Conservation (phyloP, 2,797 vertebrate species). For the Hafferia zeledoni region DNA sequence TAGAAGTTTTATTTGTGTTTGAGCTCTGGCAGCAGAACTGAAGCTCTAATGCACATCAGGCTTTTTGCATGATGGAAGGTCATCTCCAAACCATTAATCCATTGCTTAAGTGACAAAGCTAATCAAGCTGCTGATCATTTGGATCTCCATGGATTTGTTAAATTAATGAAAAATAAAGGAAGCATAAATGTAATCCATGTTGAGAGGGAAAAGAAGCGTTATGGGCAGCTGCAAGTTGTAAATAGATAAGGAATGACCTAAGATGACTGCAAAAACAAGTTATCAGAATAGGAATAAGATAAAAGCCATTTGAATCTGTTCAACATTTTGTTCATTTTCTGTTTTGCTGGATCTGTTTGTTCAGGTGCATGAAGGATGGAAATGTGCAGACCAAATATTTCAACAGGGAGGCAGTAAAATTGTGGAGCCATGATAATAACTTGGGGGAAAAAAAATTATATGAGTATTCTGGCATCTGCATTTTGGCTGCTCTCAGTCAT, state of each 20-base stretch:
- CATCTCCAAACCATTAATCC: not conserved
- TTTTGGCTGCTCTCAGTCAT: not conserved
- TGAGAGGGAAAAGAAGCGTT: not conserved
- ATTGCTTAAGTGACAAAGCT: not conserved
- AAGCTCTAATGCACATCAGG: not conserved
- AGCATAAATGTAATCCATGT: not conserved
- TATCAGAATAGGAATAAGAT: not conserved
- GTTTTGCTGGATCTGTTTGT: not conserved
- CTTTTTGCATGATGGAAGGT: not conserved
- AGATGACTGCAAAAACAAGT: not conserved
- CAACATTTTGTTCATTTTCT: conserved; percentile 1
- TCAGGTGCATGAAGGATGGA: conserved; percentile 1
- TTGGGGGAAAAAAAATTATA: not conserved
- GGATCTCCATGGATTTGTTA: not conserved
- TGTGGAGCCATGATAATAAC: not conserved
- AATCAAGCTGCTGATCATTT: not conserved
- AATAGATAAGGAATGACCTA: not conserved
- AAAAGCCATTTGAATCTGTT: not conserved
- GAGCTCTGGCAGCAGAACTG: not conserved
- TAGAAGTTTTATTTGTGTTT: not conserved
- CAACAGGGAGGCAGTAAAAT: not conserved
- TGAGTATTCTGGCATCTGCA: not conserved
- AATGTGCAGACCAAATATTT: not conserved
- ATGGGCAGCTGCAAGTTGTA: not conserved
- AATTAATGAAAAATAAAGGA: conserved; percentile 27